Evolutionary conservation across 2,888 invertebrate species (phyloP).

Genomic region (Pyrgus malvae): DNA sequence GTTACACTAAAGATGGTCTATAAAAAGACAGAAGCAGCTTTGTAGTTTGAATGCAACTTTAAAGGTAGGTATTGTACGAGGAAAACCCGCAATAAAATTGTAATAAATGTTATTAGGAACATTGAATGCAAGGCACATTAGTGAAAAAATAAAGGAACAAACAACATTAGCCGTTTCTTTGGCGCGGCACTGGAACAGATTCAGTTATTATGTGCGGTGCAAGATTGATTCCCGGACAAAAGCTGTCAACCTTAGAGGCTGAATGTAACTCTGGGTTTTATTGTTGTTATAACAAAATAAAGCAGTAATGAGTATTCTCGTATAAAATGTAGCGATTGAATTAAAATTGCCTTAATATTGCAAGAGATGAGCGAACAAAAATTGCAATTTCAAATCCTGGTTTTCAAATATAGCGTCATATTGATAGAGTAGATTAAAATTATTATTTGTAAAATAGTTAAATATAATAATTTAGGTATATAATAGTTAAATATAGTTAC

Average conservation of each 20-base stretch:
- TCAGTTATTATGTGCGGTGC: slow-evolving; percentile 68
- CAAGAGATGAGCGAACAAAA: too few species aligned
- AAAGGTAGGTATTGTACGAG: too few species aligned
- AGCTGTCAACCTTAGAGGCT: slow-evolving; percentile 63
- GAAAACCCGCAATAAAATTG: slow-evolving; percentile 5
- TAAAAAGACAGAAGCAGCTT: too few species aligned
- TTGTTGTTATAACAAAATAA: slow-evolving; percentile 79
- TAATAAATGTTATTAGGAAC: slow-evolving; percentile 39
- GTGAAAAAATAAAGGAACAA: slow-evolving; percentile 55
- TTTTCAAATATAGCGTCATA: too few species aligned
- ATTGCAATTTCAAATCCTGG: too few species aligned
- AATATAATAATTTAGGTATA: too few species aligned
- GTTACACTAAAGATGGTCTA: too few species aligned
- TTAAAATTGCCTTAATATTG: slow-evolving; percentile 73
- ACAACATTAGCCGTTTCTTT: slow-evolving; percentile 70
- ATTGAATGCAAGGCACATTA: slow-evolving; percentile 38
- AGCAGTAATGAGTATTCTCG: slow-evolving; percentile 73
- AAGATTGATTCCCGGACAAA: slow-evolving; percentile 76
- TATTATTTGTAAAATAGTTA: too few species aligned
- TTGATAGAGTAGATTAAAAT: too few species aligned
- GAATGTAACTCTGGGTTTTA: slow-evolving; percentile 59
- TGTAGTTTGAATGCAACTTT: too few species aligned
- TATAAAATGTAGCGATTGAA: slow-evolving; percentile 70
- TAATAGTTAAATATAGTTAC: too few species aligned
- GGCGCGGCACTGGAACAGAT: slow-evolving; percentile 68